phyloP scores from a whole-genome alignment of 2,797 vertebrate species.

The Clamator glandarius region DNA sequence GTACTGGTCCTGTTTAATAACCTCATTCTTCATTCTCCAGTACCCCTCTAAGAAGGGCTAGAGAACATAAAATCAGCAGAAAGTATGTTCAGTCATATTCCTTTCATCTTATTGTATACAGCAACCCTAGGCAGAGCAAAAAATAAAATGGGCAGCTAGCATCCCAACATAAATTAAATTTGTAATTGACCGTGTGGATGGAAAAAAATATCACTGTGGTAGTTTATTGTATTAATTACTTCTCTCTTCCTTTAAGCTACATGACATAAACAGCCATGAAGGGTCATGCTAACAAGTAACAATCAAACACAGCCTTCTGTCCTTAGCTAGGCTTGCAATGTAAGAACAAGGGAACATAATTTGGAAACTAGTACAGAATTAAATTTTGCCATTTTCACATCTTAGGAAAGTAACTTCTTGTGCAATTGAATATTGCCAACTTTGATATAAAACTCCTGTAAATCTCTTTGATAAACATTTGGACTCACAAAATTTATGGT shows the following conservation, averaged over 20 bases:
- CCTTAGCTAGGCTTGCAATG: background rate
- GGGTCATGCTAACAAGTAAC: background rate
- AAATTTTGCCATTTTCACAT: background rate
- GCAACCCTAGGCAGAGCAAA: background rate
- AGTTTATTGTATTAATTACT: background rate
- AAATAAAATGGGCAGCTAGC: background rate
- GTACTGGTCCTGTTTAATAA: background rate
- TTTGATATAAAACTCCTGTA: background rate
- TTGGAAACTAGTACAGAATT: background rate
- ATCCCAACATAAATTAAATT: background rate
- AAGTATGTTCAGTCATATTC: background rate
- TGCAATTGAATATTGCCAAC: background rate
- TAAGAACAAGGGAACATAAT: background rate
- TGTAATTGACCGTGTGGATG: background rate
- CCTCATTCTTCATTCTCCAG: background rate
- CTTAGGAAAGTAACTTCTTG: background rate
- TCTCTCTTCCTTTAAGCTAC: background rate
- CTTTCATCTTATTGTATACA: background rate
- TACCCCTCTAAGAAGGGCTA: background rate
- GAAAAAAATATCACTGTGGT: background rate
- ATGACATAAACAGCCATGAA: background rate
- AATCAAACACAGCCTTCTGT: background rate
- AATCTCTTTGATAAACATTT: background rate
- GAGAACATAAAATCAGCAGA: background rate
- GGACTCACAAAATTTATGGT: background rate